Evolutionary conservation across 2,888 invertebrate genomes (phyloP).

Genomic region (Xiphydria camelus): DNA sequence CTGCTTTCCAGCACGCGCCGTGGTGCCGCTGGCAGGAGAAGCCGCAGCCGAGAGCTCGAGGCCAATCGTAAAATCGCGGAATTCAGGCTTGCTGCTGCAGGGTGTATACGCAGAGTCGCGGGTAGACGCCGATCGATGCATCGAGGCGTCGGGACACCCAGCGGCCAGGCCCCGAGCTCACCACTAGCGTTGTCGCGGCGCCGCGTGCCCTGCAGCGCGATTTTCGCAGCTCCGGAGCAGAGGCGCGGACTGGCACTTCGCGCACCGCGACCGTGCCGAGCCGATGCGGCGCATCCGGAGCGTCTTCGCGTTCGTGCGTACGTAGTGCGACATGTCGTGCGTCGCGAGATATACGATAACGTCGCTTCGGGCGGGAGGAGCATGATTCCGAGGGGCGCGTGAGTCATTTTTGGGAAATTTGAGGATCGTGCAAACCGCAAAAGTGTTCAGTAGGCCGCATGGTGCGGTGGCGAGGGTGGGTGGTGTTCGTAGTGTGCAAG

Average conservation of each 20-base stretch:
- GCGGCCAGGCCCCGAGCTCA: constrained; percentile 45
- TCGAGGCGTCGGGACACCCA: constrained; percentile 45
- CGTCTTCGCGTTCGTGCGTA: constrained; percentile 17
- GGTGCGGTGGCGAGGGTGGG: background rate
- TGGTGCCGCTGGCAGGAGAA: too few relatives aligned
- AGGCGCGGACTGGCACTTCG: background rate
- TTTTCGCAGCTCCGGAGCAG: background rate
- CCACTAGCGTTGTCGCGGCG: constrained; percentile 27
- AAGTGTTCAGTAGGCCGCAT: background rate
- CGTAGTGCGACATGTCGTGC: constrained; percentile 24
- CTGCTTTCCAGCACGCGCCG: too few relatives aligned
- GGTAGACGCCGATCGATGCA: constrained; percentile 45
- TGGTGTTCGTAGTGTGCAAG: background rate
- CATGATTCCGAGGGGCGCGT: constrained; percentile 20
- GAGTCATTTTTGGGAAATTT: constrained; percentile 14
- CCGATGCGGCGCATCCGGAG: background rate
- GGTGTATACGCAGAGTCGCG: constrained; percentile 20
- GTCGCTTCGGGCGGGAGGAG: constrained; percentile 10
- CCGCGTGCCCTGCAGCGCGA: constrained; percentile 30
- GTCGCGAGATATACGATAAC: constrained; percentile 25
- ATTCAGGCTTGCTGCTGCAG: constrained; percentile 8
- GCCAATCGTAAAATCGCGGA: constrained; percentile 2
- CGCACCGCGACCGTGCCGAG: too few relatives aligned
- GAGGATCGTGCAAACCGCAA: constrained; percentile 9
- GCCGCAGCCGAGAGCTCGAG: background rate